Conservation (phyloP, 2,797 vertebrate genomes). For the Aldrovandia affinis region DNA sequence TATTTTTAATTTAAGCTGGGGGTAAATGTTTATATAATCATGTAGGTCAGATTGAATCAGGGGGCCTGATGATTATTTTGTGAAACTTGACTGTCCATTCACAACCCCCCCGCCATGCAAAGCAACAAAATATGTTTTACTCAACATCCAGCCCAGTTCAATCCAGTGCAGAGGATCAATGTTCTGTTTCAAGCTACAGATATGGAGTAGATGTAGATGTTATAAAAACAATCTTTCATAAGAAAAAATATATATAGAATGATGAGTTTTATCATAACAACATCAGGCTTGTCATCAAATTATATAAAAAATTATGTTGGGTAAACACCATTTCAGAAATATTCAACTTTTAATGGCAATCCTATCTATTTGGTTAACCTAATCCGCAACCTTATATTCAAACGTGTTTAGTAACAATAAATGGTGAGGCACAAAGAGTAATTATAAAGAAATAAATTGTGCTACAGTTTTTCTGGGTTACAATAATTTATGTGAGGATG, state of each 20-base stretch:
- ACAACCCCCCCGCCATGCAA: not conserved
- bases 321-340: no score
- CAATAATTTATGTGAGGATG: conserved; percentile 56
- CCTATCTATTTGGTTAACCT: not conserved
- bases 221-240: no score
- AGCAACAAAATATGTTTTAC: not conserved
- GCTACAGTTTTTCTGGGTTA: conserved; percentile 28
- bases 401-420: not conserved
- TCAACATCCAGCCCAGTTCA: not conserved
- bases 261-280: no score
- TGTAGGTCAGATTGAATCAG: not conserved
- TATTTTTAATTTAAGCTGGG: not conserved
- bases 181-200: no score
- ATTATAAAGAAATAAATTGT: conserved; percentile 23
- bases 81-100: not conserved
- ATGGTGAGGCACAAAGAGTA: not conserved
- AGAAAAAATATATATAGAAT: no score
- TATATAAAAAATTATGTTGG: no score
- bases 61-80: not conserved
- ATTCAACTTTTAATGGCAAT: not conserved
- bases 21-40: not conserved
- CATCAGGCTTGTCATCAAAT: no score
- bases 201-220: no score
- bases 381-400: not conserved
- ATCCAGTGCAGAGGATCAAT: not conserved